Evolutionary conservation across 2,113 vertebrate species (phyloP), one percentile per base, ranked within the genome.

Genomic region (Terrapene triunguis): DNA sequence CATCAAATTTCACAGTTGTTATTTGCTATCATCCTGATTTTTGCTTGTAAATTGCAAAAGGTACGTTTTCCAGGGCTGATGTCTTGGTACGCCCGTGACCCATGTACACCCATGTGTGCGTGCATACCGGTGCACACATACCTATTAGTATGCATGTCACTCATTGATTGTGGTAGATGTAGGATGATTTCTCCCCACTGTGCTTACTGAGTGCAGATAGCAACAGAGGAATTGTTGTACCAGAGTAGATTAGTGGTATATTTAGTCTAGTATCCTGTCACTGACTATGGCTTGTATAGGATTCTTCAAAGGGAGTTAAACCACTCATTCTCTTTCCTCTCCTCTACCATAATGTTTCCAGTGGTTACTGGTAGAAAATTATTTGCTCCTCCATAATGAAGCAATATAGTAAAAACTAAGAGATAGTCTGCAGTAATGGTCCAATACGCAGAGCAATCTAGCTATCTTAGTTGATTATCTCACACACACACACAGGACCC

Each of bases 71-170:
- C 17, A 35, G 90, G 82, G 53, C 55, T 29, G 5, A 8, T n/a
- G 5, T 78, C 93, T 95, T 83, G 50, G 65, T 22, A 29, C n/a
- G 4, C 5, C 5, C 10, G 80, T 50, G 38, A 72, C 82, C 44
- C 0, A 0, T 38, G 3, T 44, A 3, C 47, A 59, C 5, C 13
- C 69, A 29, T 29, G 55, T 0, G 0, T 59, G 10, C 57, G 25
- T 0, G 4, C 62, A 59, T 22, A 44, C 5, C 51, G 88, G 29
- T 38, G 80, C 19, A n/a, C n/a, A 48, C 1, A 1, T 59, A 42
- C 47, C 0, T 21, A 69, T 69, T 19, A 0, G 7, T 5, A 2
- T 29, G 16, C 69, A 76, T 0, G 0, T 0, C 8, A 69, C 19
- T 42, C 85, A 54, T 42, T 84, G 62, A 86, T 17, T 80, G 42